Conservation (phyloP, 2,888 invertebrate genomes). For the Nemoura dubitans region DNA sequence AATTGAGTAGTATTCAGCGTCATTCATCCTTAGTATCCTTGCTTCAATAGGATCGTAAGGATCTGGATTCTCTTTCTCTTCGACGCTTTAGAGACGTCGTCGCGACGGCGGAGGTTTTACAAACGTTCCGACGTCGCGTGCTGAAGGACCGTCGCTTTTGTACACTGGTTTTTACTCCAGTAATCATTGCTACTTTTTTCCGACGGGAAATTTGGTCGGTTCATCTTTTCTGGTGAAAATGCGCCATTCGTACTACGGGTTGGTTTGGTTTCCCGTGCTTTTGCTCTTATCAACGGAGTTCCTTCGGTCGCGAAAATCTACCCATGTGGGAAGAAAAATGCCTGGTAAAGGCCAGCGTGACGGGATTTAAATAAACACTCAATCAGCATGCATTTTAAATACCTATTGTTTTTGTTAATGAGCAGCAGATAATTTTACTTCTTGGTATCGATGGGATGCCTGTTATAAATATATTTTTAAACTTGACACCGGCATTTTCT, state of each 20-base stretch:
- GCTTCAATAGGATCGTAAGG: constrained; percentile 50
- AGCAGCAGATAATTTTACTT: too few relatives aligned
- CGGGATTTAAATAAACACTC: too few relatives aligned
- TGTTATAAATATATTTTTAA: too few relatives aligned
- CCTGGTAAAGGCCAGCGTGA: too few relatives aligned
- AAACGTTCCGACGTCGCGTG: background rate
- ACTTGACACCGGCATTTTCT: too few relatives aligned
- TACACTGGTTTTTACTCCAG: background rate
- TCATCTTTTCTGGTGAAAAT: background rate
- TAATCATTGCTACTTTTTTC: background rate
- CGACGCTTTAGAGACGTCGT: background rate
- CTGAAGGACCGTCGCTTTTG: background rate
- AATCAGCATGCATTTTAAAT: too few relatives aligned
- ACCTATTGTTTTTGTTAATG: too few relatives aligned
- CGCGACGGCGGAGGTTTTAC: background rate
- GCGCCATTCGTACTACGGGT: background rate
- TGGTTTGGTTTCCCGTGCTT: background rate
- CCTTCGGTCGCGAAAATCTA: too few relatives aligned
- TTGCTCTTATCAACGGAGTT: background rate
- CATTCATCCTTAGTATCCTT: constrained; percentile 51
- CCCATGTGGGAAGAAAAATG: too few relatives aligned
- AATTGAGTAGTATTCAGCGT: constrained; percentile 52
- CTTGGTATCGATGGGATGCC: too few relatives aligned
- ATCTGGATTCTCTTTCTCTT: constrained; percentile 23
- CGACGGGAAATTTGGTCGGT: background rate